A percentile compares a stretch with the other conserved stretches of the same genome.
Evolutionary conservation across 1,140 invertebrate genomes (phyloP).

Genomic region (Drosophila burlai): DNA sequence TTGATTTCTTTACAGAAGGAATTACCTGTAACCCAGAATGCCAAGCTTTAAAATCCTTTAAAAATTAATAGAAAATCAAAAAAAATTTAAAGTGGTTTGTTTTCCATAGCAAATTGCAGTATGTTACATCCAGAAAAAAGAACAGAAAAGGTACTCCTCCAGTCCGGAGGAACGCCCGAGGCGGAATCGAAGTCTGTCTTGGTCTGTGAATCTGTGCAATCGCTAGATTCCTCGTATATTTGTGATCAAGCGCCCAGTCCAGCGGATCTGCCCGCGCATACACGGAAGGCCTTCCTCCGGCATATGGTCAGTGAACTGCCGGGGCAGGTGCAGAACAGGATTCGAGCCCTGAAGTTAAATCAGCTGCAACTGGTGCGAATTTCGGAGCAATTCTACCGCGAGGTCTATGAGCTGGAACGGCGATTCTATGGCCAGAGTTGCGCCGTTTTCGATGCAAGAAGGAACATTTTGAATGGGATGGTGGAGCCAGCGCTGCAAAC

Average conservation of each 20-base stretch:
- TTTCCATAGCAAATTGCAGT: neutral
- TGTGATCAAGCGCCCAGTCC: slow-evolving; percentile 33
- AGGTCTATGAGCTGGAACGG: slow-evolving; percentile 96
- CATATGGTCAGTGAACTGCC: slow-evolving; percentile 87
- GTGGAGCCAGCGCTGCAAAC: slow-evolving; percentile 94
- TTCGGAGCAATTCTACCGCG: slow-evolving; percentile 97
- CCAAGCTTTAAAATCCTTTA: neutral
- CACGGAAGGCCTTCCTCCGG: slow-evolving; percentile 61
- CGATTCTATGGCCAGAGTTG: slow-evolving; percentile 94
- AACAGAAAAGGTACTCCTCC: neutral
- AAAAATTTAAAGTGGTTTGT: neutral
- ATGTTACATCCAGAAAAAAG: neutral
- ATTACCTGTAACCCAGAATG: neutral
- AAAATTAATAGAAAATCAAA: neutral
- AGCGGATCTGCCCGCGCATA: slow-evolving; percentile 52
- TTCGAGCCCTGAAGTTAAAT: slow-evolving; percentile 96
- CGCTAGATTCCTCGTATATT: neutral
- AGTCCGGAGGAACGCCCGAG: neutral
- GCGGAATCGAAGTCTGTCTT: neutral
- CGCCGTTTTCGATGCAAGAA: slow-evolving; percentile 92
- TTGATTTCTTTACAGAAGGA: neutral
- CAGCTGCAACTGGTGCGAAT: slow-evolving; percentile 95
- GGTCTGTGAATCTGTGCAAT: slow-evolving; percentile 7
- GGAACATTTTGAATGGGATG: slow-evolving; percentile 91
- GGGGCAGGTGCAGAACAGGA: slow-evolving; percentile 91